A percentile compares a stretch with the other conserved stretches of the same genome.
These are phyloP conservation scores for Accipiter virgatus DNA, from an alignment of 2,113 vertebrate genomes.

Conservation along the genomic window DNA sequence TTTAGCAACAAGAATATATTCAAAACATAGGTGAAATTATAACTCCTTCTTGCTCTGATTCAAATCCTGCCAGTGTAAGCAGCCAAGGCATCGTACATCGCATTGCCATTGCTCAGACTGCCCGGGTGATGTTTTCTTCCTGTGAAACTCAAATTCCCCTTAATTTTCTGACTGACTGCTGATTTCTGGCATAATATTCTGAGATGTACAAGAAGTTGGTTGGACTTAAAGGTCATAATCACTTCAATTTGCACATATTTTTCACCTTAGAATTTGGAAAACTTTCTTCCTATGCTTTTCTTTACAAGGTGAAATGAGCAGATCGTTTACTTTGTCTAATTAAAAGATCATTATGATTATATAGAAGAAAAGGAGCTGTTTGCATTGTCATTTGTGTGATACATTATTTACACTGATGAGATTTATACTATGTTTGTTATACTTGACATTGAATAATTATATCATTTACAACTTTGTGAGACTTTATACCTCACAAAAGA, in stretches of 20 bases:
- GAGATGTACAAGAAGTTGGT: background rate
- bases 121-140: background rate
- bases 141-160: background rate
- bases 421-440: background rate
- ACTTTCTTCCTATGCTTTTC: background rate
- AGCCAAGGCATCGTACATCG: background rate
- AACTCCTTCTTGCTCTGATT: background rate
- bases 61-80: background rate
- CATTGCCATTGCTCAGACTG: background rate
- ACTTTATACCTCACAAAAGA: background rate
- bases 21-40: conserved; percentile 43
- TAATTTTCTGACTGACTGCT: background rate
- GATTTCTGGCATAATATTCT: background rate
- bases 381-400: background rate
- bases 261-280: background rate
- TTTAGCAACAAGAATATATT: conserved; percentile 38
- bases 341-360: conserved; percentile 44
- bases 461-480: background rate
- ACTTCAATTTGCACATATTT: background rate
- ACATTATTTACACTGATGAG: background rate
- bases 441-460: conserved; percentile 7
- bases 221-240: background rate
- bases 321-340: conserved; percentile 29
- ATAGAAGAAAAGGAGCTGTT: background rate
- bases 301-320: background rate